Base-by-base conservation (phyloP, 2,797 vertebrate genomes). In the Caiman crocodilus region DNA sequence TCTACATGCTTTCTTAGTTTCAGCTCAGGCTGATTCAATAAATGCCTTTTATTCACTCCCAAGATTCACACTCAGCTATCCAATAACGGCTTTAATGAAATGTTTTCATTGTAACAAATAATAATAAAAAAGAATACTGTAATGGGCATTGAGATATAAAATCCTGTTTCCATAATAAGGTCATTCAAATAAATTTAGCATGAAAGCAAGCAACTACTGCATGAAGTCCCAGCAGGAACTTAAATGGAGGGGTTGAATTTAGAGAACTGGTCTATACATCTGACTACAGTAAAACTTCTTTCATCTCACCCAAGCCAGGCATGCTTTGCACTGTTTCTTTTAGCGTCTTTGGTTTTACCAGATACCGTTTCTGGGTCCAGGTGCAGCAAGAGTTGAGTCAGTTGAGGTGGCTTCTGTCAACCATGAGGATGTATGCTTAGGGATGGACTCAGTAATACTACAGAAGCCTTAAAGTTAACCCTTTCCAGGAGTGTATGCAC, bases 111-210 rank as follows among this genome's bases (percentile, higher is more conserved):
- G 85, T 84, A 94, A 90, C 79, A 95, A 92, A 87, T 93, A 87
- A 88, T 85, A 93, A 60, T 88, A 79, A 87, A 78, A 16, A 64
- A 80, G 35, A 92, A 83, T 73, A 50, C 63, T 77, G 58, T 90
- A 96, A 93, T 92, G 82, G 90, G 78, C 90, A 95, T 60, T 94
- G 85, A 91, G 89, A 90, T 95, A 96, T 89, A 95, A 96, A 96
- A 91, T 57, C 60, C 78, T 65, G 79, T 91, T 88, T 96, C 91
- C 74, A 26, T 89, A 93, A 95, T 94, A 89, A 87, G 84, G 90
- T 83, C 92, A 93, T 86, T 96, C 86, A 93, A 90, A 92, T 90
- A 96, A 95, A 94, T 95, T 60, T 97, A 95, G 90, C 94, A 92
- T 94, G 88, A 96, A 96, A 76, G 79, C 80, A 91, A 74, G 76